phyloP scores from a whole-genome alignment of 2,113 vertebrate species.

The Cromileptes altivelis region DNA sequence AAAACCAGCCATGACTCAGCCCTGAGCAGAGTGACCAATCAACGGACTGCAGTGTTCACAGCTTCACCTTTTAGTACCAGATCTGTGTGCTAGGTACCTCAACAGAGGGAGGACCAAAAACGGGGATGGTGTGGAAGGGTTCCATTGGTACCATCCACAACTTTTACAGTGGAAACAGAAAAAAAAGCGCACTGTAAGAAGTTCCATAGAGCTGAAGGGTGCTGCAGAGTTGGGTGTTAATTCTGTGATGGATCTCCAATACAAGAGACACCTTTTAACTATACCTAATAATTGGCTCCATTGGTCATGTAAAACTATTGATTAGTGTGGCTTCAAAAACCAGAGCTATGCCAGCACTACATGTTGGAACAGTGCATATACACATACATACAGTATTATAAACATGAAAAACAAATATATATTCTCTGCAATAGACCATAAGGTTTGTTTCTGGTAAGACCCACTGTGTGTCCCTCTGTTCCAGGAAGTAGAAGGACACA shows the following conservation, averaged over 20 bases:
- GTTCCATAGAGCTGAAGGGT: background rate
- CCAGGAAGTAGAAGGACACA: conserved; percentile 41
- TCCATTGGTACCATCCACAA: too few species aligned
- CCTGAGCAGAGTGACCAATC: too few species aligned
- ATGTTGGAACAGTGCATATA: background rate
- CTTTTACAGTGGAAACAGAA: too few species aligned
- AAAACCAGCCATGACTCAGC: too few species aligned
- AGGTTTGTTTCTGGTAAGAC: conserved; percentile 36
- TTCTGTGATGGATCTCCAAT: background rate
- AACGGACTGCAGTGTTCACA: too few species aligned
- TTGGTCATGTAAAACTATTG: background rate
- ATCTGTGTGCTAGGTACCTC: too few species aligned
- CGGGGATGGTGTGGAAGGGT: too few species aligned
- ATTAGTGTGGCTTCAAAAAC: background rate
- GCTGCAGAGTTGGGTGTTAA: background rate
- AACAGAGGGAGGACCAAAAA: too few species aligned
- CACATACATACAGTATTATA: background rate
- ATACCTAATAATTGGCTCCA: background rate
- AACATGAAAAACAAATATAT: background rate
- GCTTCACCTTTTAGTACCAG: too few species aligned
- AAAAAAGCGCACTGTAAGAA: background rate
- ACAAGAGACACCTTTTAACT: background rate
- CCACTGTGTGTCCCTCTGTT: background rate
- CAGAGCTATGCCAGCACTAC: background rate
- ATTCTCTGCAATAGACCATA: background rate